These are phyloP conservation scores for Vanessa atalanta DNA, from an alignment of 1,140 invertebrate genomes.

Conservation along the genomic window DNA sequence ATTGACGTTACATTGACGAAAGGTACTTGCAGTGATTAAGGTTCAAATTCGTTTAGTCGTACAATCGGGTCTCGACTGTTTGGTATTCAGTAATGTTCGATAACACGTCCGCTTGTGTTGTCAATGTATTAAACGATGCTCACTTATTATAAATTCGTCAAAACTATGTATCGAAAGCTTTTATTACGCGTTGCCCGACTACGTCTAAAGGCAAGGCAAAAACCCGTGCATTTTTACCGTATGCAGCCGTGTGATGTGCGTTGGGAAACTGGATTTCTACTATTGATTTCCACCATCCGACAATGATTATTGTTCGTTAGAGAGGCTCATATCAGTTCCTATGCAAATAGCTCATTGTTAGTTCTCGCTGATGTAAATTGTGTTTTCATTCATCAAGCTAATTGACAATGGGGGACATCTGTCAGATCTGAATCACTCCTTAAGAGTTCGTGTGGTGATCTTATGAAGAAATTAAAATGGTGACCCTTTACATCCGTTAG, in stretches of 20 bases:
- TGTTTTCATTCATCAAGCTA: slow-evolving; percentile 70
- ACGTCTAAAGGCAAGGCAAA: slow-evolving; percentile 35
- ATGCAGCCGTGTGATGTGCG: slow-evolving; percentile 54
- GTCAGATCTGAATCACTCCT: slow-evolving; percentile 73
- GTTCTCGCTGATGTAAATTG: slow-evolving; percentile 59
- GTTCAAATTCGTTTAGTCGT: slow-evolving; percentile 47
- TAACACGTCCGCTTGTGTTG: slow-evolving; percentile 68
- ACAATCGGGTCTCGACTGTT: slow-evolving; percentile 43
- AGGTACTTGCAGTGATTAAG: slow-evolving; percentile 32
- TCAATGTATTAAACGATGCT: slow-evolving; percentile 53
- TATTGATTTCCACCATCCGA: slow-evolving; percentile 69
- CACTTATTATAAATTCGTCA: slow-evolving; percentile 72
- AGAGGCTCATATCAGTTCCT: slow-evolving; percentile 56
- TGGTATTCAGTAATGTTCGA: slow-evolving; percentile 62
- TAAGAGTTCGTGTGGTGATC: slow-evolving; percentile 63
- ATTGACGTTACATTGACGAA: slow-evolving; percentile 27
- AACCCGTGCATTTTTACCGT: slow-evolving; percentile 44
- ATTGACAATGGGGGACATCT: slow-evolving; percentile 69
- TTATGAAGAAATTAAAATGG: slow-evolving; percentile 62
- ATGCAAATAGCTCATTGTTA: slow-evolving; percentile 72
- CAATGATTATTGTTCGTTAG: slow-evolving; percentile 67
- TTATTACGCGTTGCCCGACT: slow-evolving; percentile 42
- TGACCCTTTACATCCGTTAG: slow-evolving; percentile 69
- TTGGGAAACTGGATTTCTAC: slow-evolving; percentile 76
- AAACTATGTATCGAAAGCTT: slow-evolving; percentile 63